Evolutionary conservation across 2,888 invertebrate species (phyloP).

Genomic region (Cheilosia scutellata): DNA sequence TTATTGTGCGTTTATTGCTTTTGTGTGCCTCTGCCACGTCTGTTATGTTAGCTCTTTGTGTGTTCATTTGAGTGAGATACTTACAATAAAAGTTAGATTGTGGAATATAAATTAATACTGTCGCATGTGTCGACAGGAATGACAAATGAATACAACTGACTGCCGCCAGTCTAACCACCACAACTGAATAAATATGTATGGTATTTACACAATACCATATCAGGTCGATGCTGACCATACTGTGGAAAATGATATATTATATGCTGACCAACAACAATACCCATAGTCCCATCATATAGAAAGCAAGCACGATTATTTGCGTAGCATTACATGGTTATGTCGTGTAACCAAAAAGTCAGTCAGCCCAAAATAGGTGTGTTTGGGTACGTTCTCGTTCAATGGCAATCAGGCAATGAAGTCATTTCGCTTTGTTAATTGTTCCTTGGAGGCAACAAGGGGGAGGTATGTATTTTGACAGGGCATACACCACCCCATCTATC

Average conservation of each 20-base stretch:
- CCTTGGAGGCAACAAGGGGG: slow-evolving; percentile 23
- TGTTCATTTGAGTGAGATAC: slow-evolving; percentile 31
- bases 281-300: background rate
- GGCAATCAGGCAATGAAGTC: slow-evolving; percentile 49
- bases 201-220: slow-evolving; percentile 21
- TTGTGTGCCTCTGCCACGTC: background rate
- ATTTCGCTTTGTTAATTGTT: slow-evolving; percentile 61
- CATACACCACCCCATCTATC: background rate
- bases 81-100: slow-evolving; percentile 54
- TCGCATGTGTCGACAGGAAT: slow-evolving; percentile 72
- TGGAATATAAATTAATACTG: slow-evolving; percentile 67
- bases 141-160: slow-evolving; percentile 68
- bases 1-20: background rate
- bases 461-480: too few species aligned
- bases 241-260: slow-evolving; percentile 18
- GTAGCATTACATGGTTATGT: background rate
- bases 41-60: background rate
- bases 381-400: slow-evolving; percentile 11
- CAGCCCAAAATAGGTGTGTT: too few species aligned
- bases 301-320: background rate
- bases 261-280: slow-evolving; percentile 5
- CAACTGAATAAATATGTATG: slow-evolving; percentile 20
- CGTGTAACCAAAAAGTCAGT: slow-evolving; percentile 16
- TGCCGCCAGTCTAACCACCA: slow-evolving; percentile 9
- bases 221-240: background rate